Evolutionary conservation across 2,113 vertebrate genomes (phyloP), one percentile per base, ranked within the genome.

Genomic region (Brachyistius frenatus): DNA sequence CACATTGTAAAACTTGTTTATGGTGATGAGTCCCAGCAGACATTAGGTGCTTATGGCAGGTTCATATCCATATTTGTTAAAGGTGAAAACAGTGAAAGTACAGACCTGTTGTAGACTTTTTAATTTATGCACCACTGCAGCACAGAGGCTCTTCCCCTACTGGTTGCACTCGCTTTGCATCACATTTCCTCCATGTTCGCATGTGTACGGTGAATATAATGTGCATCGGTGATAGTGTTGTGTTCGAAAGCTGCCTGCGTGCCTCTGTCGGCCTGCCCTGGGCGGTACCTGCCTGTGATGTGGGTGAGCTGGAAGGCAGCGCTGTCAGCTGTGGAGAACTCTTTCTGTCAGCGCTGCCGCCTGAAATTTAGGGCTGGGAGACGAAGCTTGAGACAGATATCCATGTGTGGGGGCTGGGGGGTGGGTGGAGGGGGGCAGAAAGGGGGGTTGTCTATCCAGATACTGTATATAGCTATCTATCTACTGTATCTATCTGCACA

Each of bases 241-340:
- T 74, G 66, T 64, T 61, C 75, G 53, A 78, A 37, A 54, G 62
- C 8, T 9, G 53, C 63, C 30, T 58, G 37, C 30, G 39, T 50
- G 53, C 81, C 50, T 53, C 30, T 74, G 54, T 33, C 15, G 70
- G 46, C 68, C 53, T 36, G 78, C 83, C 58, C 56, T 65, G 76
- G 76, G 49, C 6, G 39, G 52, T 65, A 55, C 71, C 68, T 71
- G 67, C 74, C 7, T 79, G 75, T 67, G 87, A 80, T 88, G 85
- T 50, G 53, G 77, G 68, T 64, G 77, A 86, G 87, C 78, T 76
- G 66, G 66, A 57, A 74, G 84, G 74, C 80, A 78, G 70, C 9
- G 46, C 87, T 85, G 82, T 90, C 90, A 90, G 86, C 84, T 81
- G 63, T 88, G 76, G 72, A 78, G 83, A 91, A 63, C 80, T 79